Percentiles rank a stretch among this genome's conserved stretches.
These are phyloP conservation scores for Unio pictorum DNA, from an alignment of 2,888 invertebrate genomes.

Conservation along the genomic window DNA sequence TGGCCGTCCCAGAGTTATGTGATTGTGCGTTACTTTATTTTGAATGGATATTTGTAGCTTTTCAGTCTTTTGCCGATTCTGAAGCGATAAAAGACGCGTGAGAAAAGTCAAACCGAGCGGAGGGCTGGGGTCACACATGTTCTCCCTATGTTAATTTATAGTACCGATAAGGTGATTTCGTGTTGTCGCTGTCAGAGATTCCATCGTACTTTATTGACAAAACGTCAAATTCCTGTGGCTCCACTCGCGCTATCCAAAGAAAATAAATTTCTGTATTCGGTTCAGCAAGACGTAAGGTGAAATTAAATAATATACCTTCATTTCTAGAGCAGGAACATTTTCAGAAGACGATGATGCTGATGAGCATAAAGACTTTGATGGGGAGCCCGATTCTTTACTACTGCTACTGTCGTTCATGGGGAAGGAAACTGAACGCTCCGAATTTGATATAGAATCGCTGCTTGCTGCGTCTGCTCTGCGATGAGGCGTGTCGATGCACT, in stretches of 20 bases:
- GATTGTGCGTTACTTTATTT: too few relatives aligned
- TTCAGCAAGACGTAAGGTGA: not conserved
- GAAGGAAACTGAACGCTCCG: constrained; percentile 45
- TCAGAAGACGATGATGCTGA: constrained; percentile 69
- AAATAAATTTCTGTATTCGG: not conserved
- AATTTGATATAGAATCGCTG: constrained; percentile 45
- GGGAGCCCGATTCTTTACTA: constrained; percentile 57
- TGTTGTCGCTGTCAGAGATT: too few relatives aligned
- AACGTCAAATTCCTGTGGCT: not conserved
- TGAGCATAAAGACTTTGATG: constrained; percentile 66
- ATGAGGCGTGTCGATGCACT: constrained; percentile 5
- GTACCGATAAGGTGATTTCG: too few relatives aligned
- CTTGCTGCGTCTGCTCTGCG: constrained; percentile 13
- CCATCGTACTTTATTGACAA: too few relatives aligned
- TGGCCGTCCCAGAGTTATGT: too few relatives aligned
- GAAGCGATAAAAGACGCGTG: too few relatives aligned
- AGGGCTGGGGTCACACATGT: too few relatives aligned
- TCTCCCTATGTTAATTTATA: too few relatives aligned
- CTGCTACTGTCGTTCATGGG: constrained; percentile 48
- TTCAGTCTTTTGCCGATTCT: too few relatives aligned
- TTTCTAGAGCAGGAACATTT: constrained; percentile 54
- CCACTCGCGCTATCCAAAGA: not conserved
- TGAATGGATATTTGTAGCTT: too few relatives aligned
- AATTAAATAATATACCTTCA: constrained; percentile 18
- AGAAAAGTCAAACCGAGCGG: too few relatives aligned